These are phyloP conservation scores for Tineola bisselliella DNA, from an alignment of 2,888 invertebrate genomes.

Conservation along the genomic window DNA sequence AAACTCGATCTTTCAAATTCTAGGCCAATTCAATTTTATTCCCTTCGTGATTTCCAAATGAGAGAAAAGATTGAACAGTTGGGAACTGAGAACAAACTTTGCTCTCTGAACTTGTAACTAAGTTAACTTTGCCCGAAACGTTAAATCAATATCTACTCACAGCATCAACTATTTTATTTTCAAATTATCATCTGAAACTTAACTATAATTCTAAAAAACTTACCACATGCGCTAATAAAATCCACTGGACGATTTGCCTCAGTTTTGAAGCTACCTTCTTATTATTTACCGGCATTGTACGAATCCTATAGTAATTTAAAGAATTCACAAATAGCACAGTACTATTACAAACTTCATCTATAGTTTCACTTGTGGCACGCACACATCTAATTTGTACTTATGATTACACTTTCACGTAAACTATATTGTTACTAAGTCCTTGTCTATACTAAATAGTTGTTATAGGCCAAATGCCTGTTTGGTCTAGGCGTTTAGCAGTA, in stretches of 20 bases:
- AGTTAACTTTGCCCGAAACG: conserved; percentile 37
- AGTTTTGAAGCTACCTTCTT: conserved; percentile 58
- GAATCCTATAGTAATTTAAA: conserved; percentile 18
- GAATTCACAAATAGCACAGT: conserved; percentile 57
- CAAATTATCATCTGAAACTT: not conserved
- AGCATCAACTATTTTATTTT: not conserved
- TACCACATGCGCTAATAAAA: conserved; percentile 60
- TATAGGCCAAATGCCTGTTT: conserved; percentile 29
- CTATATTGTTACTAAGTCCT: not conserved
- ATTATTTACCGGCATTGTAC: conserved; percentile 55
- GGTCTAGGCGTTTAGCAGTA: conserved; percentile 49
- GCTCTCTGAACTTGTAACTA: conserved; percentile 57
- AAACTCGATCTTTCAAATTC: conserved; percentile 2
- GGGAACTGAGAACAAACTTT: conserved; percentile 43
- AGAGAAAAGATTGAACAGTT: conserved; percentile 32
- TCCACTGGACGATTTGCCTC: conserved; percentile 57
- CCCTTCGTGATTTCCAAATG: conserved; percentile 19
- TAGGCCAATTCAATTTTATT: conserved; percentile 16
- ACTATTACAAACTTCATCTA: conserved; percentile 56
- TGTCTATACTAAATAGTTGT: conserved; percentile 23
- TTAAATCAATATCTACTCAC: conserved; percentile 45
- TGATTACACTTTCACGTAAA: conserved; percentile 7
- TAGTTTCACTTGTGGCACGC: conserved; percentile 62
- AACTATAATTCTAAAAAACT: no score
- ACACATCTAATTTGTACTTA: conserved; percentile 31